These are phyloP conservation scores for Lophius americanus DNA, from an alignment of 2,797 vertebrate species.

Conservation along the genomic window DNA sequence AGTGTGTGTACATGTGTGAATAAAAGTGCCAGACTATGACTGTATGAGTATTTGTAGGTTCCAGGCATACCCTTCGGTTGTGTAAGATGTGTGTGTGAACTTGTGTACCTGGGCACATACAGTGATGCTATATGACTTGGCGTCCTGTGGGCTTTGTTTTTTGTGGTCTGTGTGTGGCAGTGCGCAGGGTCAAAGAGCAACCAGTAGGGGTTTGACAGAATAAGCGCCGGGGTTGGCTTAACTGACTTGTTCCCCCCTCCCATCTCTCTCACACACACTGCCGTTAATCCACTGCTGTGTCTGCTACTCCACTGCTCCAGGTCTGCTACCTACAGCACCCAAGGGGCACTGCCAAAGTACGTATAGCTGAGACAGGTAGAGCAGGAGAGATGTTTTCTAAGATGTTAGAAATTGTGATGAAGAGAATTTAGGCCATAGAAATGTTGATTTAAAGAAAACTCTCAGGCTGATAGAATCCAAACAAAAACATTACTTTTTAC, in stretches of 20 bases:
- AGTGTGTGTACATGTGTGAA: constrained; percentile 31
- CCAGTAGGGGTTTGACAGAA: constrained; percentile 68
- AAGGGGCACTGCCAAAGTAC: constrained; percentile 16
- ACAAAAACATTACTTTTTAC: neutral
- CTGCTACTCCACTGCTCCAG: constrained; percentile 53
- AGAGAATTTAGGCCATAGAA: neutral
- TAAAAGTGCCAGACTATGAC: constrained; percentile 24
- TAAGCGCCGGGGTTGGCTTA: constrained; percentile 68
- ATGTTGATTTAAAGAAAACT: constrained; percentile 1
- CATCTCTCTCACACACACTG: constrained; percentile 41
- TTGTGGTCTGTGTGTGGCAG: constrained; percentile 43
- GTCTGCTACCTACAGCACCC: constrained; percentile 44
- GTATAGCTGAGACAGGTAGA: constrained; percentile 31
- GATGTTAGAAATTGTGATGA: constrained; percentile 1
- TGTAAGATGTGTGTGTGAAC: constrained; percentile 21
- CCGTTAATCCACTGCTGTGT: constrained; percentile 63
- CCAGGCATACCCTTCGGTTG: constrained; percentile 28
- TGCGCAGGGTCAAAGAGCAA: constrained; percentile 60
- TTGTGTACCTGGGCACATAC: constrained; percentile 20
- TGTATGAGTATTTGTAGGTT: constrained; percentile 21
- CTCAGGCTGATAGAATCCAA: constrained; percentile 2
- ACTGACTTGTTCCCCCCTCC: constrained; percentile 58
- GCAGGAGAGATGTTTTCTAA: constrained; percentile 1
- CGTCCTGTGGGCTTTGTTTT: constrained; percentile 48
- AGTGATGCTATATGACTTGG: constrained; percentile 4